These are phyloP conservation scores for Steinernema feltiae DNA, from an alignment of 1,140 invertebrate species.

Conservation along the genomic window DNA sequence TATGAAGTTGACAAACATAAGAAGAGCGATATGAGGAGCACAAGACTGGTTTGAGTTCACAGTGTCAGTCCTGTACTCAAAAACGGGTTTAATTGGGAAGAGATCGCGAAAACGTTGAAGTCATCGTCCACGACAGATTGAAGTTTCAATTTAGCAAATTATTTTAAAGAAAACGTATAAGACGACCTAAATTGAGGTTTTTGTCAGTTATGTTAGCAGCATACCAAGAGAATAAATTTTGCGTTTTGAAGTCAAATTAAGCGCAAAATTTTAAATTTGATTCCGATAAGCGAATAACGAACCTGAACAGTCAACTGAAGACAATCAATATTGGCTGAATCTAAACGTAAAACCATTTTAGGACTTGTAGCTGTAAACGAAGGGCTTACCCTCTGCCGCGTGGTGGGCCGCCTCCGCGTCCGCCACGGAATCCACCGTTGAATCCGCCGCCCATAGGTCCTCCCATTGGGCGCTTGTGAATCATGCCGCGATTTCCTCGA, in stretches of 20 bases:
- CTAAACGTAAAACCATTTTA: background rate
- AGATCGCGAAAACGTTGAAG: conserved; percentile 13
- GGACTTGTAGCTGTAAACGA: background rate
- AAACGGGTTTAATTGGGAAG: conserved; percentile 1
- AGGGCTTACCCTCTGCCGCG: background rate
- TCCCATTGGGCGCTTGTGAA: conserved; percentile 7
- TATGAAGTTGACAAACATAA: background rate
- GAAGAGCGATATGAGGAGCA: background rate
- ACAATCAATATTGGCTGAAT: background rate
- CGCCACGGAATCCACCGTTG: background rate
- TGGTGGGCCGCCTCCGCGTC: background rate
- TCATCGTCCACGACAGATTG: conserved; percentile 10
- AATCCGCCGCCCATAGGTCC: background rate
- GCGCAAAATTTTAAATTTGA: background rate
- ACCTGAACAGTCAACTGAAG: background rate
- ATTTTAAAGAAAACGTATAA: background rate
- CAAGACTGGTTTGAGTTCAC: background rate
- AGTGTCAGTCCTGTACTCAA: background rate
- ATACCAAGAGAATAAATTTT: background rate
- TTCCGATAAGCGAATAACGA: background rate
- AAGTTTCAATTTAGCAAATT: background rate
- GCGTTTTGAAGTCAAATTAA: background rate
- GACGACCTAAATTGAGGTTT: conserved; percentile 6
- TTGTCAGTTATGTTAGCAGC: background rate
- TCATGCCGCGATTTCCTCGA: background rate